Conservation (phyloP, 2,797 vertebrate species). For the Cuniculus paca region DNA sequence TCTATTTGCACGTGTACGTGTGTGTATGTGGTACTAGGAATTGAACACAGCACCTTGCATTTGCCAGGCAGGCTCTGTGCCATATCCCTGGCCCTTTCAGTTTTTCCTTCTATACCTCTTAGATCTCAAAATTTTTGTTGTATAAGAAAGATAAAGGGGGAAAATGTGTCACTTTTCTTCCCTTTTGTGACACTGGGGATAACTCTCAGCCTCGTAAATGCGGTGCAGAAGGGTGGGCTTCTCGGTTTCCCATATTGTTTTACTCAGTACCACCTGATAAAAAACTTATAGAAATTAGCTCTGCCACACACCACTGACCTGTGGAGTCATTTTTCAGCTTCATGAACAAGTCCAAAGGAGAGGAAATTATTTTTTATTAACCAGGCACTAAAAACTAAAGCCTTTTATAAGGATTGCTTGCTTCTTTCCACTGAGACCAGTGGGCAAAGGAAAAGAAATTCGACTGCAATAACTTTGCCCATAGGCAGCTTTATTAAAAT, state of each 20-base stretch:
- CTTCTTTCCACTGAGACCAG: constrained; percentile 79
- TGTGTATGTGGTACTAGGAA: no score
- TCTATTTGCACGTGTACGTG: neutral
- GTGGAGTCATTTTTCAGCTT: constrained; percentile 85
- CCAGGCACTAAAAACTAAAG: constrained; percentile 86
- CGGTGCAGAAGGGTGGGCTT: constrained; percentile 36
- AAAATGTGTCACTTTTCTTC: constrained; percentile 34
- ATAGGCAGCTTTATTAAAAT: constrained; percentile 87
- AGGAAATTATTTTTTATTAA: constrained; percentile 89
- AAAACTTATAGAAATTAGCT: constrained; percentile 86
- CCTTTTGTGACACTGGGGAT: constrained; percentile 64
- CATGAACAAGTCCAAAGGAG: constrained; percentile 86
- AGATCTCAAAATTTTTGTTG: neutral
- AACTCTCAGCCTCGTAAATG: constrained; percentile 64
- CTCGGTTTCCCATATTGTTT: constrained; percentile 73
- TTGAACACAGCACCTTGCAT: no score
- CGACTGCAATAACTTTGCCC: constrained; percentile 85
- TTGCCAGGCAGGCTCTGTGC: no score
- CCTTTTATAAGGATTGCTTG: constrained; percentile 82
- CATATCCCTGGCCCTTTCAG: neutral
- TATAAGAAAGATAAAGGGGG: constrained; percentile 34
- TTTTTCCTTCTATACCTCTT: constrained; percentile 35
- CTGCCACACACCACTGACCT: constrained; percentile 84
- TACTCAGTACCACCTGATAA: constrained; percentile 80
- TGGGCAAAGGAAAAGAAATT: constrained; percentile 82